These are phyloP conservation scores for Rhodophaea formosa DNA, from an alignment of 2,888 invertebrate species.

Conservation along the genomic window DNA sequence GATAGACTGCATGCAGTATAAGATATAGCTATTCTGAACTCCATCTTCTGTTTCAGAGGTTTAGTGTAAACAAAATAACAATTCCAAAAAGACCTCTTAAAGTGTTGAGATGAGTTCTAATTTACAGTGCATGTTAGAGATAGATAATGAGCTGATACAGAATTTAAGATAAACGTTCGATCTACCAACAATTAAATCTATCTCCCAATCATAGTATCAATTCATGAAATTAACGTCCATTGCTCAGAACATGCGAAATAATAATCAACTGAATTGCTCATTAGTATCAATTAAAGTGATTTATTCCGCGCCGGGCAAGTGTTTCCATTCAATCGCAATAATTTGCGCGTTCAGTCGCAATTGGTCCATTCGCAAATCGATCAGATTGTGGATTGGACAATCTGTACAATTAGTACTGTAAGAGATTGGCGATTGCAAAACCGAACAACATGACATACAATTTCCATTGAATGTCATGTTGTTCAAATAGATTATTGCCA, in stretches of 20 bases:
- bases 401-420: neutral
- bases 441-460: neutral
- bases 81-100: no score
- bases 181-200: neutral
- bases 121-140: no score
- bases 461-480: no score
- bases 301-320: neutral
- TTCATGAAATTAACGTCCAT: neutral
- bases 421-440: neutral
- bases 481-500: no score
- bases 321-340: neutral
- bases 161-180: no score
- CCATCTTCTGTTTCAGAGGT: no score
- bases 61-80: no score
- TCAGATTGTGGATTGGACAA: neutral
- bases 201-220: neutral
- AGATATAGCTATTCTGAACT: no score
- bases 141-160: no score
- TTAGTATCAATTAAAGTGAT: neutral
- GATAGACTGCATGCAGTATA: no score
- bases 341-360: neutral
- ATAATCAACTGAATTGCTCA: conserved; percentile 3
- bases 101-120: no score
- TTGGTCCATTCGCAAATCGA: neutral
- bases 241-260: neutral